These are phyloP conservation scores for Thalassaphorura encarpata DNA, from an alignment of 1,140 invertebrate species.

Conservation along the genomic window DNA sequence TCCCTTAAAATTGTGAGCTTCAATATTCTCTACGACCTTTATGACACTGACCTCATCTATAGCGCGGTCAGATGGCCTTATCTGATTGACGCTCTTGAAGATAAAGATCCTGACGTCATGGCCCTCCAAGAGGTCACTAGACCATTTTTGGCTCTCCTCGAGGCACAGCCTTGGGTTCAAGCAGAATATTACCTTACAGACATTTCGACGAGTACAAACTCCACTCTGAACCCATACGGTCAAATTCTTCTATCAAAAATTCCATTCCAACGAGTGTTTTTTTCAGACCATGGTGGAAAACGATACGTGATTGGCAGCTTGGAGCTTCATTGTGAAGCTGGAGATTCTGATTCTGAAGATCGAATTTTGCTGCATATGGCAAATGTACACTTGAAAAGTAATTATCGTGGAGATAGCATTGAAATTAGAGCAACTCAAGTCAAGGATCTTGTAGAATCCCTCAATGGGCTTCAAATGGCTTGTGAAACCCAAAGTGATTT, in stretches of 20 bases:
- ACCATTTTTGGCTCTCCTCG: neutral
- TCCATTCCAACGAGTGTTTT: neutral
- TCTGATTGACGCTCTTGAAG: constrained; percentile 7
- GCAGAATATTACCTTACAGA: neutral
- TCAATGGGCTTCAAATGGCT: neutral
- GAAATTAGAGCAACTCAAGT: neutral
- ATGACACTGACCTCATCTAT: neutral
- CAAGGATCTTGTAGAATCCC: neutral
- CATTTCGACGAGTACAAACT: neutral
- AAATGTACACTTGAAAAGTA: constrained; percentile 2
- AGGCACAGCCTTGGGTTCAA: neutral
- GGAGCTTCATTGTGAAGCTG: neutral
- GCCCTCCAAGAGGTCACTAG: constrained; percentile 5
- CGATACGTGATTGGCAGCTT: constrained; percentile 2
- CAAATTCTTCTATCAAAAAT: constrained; percentile 6
- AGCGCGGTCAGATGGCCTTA: neutral
- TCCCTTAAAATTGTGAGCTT: neutral
- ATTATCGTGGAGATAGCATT: neutral
- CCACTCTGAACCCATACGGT: neutral
- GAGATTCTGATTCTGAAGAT: too few relatives aligned
- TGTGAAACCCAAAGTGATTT: neutral
- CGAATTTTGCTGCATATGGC: neutral
- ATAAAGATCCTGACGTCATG: constrained; percentile 3
- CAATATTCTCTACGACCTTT: constrained; percentile 5
- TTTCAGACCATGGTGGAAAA: neutral